phyloP scores from a whole-genome alignment of 1,140 invertebrate genomes.

The Drosophila subpulchrella region DNA sequence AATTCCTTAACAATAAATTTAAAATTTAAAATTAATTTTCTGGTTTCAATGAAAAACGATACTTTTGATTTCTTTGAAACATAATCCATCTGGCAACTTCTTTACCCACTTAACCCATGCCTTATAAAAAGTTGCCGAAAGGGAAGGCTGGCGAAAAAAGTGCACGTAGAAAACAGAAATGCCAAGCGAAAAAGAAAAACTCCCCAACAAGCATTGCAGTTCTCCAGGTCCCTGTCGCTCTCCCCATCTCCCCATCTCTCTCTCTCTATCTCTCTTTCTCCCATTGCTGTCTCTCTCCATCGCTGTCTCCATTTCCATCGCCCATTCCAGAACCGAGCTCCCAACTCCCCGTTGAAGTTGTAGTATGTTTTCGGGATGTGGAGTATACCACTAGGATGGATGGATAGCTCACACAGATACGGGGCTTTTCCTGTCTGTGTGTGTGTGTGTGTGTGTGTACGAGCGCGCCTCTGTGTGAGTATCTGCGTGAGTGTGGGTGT shows the following conservation, averaged over 20 bases:
- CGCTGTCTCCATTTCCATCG: conserved; percentile 33
- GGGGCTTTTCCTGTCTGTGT: conserved; percentile 39
- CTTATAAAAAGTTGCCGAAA: conserved; percentile 24
- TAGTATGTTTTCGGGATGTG: conserved; percentile 47
- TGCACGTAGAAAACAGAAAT: conserved; percentile 35
- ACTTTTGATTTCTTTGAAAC: neutral
- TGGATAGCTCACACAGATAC: conserved; percentile 36
- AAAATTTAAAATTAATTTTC: neutral
- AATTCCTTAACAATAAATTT: too few species aligned
- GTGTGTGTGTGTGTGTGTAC: neutral
- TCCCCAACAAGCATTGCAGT: conserved; percentile 40
- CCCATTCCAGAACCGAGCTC: conserved; percentile 20
- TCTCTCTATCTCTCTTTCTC: neutral
- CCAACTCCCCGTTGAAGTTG: conserved; percentile 27
- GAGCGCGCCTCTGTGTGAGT: conserved; percentile 23
- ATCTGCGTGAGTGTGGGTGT: conserved; percentile 26
- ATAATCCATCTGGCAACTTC: conserved; percentile 6
- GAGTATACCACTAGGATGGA: conserved; percentile 68
- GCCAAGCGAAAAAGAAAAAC: conserved; percentile 37
- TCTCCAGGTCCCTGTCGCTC: conserved; percentile 18
- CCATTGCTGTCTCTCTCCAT: conserved; percentile 2
- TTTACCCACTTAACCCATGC: conserved; percentile 9
- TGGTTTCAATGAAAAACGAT: neutral
- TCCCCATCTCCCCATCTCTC: neutral
- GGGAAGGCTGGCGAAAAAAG: conserved; percentile 25